These are phyloP conservation scores for Dolichopus griseipennis DNA, from an alignment of 2,888 invertebrate species.

Conservation along the genomic window DNA sequence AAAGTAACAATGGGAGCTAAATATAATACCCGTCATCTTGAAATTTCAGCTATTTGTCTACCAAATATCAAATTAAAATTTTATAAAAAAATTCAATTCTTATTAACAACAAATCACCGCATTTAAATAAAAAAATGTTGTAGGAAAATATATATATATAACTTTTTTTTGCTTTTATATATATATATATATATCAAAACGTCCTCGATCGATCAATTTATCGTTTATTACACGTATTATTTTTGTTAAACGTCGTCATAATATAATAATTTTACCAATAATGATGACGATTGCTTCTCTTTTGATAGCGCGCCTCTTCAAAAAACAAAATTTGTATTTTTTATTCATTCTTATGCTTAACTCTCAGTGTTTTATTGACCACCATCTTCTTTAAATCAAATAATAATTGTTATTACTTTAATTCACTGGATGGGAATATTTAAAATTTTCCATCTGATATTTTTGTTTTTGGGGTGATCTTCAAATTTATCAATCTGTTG, in stretches of 20 bases:
- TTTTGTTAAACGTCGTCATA: background rate
- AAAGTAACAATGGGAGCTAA: background rate
- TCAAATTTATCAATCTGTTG: too few species aligned
- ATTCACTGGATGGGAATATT: background rate
- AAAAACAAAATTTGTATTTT: background rate
- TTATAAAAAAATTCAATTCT: background rate
- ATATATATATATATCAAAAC: too few species aligned
- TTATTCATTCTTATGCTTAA: too few species aligned
- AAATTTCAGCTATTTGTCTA: background rate
- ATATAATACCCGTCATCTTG: background rate
- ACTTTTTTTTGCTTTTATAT: too few species aligned
- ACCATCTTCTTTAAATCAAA: background rate
- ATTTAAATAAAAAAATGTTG: background rate
- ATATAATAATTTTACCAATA: slow-evolving; percentile 6
- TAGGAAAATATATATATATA: too few species aligned
- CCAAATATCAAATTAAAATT: background rate
- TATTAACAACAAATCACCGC: slow-evolving; percentile 6
- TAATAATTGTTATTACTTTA: background rate
- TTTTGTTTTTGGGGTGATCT: too few species aligned
- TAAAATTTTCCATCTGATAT: too few species aligned
- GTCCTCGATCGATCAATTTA: background rate
- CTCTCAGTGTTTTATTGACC: background rate
- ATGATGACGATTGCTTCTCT: background rate
- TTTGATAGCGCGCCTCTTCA: background rate
- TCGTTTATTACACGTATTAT: background rate